phyloP scores from a whole-genome alignment of 1,140 invertebrate species.

The Pinna nobilis region DNA sequence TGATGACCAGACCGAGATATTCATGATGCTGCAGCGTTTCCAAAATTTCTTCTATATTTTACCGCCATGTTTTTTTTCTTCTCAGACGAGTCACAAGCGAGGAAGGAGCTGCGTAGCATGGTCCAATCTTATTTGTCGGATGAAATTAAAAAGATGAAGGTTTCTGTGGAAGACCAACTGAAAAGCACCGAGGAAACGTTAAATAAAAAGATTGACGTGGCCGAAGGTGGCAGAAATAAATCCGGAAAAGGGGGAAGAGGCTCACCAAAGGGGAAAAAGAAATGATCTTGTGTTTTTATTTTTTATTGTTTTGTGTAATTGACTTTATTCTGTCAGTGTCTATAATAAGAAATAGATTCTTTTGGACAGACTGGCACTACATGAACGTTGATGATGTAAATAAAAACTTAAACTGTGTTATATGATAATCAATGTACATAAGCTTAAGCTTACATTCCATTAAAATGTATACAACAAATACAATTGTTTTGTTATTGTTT shows the following conservation, averaged over 20 bases:
- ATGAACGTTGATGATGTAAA: too few relatives aligned
- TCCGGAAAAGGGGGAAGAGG: slow-evolving; percentile 52
- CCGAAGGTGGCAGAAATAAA: slow-evolving; percentile 46
- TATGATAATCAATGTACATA: neutral
- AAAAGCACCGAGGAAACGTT: slow-evolving; percentile 66
- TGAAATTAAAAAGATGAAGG: slow-evolving; percentile 70
- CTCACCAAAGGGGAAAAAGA: slow-evolving; percentile 67
- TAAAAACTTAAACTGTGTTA: too few relatives aligned
- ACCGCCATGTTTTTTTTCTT: neutral
- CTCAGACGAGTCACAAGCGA: slow-evolving; percentile 61
- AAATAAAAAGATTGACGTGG: slow-evolving; percentile 62
- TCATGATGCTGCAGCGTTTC: too few relatives aligned
- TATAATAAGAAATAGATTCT: neutral
- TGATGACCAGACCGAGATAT: too few relatives aligned
- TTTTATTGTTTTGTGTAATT: slow-evolving; percentile 14
- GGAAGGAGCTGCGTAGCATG: slow-evolving; percentile 66
- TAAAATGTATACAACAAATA: neutral
- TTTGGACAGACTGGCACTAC: too few relatives aligned
- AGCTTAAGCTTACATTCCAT: neutral
- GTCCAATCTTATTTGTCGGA: slow-evolving; percentile 66
- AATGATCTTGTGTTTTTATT: slow-evolving; percentile 30
- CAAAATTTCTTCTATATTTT: too few relatives aligned
- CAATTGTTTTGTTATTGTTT: too few relatives aligned
- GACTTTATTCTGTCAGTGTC: neutral
- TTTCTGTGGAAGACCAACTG: slow-evolving; percentile 67